A percentile compares a stretch with the other conserved stretches of the same genome.
Conservation (phyloP, 2,888 invertebrate genomes). For the Caenorhabditis sp. region DNA sequence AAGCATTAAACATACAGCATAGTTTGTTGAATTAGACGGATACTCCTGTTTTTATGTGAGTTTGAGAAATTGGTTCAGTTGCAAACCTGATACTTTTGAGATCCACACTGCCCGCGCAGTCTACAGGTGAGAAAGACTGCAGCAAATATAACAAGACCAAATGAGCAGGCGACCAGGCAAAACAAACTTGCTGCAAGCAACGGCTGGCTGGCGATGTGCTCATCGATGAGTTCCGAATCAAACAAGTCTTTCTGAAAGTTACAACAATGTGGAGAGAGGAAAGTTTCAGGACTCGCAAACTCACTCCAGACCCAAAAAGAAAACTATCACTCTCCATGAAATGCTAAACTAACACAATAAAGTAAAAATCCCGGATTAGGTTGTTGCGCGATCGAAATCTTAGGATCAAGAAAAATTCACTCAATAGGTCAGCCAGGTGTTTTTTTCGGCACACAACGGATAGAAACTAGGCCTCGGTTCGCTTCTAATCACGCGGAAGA, state of each 20-base stretch:
- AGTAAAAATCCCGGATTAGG: background rate
- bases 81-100: constrained; percentile 70
- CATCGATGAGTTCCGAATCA: constrained; percentile 58
- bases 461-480: background rate
- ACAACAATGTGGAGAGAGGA: background rate
- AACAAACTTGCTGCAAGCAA: constrained; percentile 62
- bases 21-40: constrained; percentile 64
- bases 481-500: background rate
- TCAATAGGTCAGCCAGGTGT: constrained; percentile 8
- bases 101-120: constrained; percentile 66
- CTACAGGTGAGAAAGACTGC: constrained; percentile 64
- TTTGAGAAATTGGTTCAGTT: background rate
- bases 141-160: constrained; percentile 52
- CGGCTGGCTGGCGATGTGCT: constrained; percentile 67
- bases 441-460: background rate
- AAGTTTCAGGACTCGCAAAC: background rate
- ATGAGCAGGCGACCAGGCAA: constrained; percentile 49
- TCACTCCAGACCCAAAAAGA: background rate
- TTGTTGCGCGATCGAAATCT: background rate
- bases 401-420: background rate
- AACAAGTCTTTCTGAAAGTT: constrained; percentile 61
- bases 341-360: no score
- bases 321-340: background rate
- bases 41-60: no score
- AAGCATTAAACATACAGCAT: constrained; percentile 59